These are phyloP conservation scores for Eurois occulta DNA, from an alignment of 2,888 invertebrate species.

Conservation along the genomic window DNA sequence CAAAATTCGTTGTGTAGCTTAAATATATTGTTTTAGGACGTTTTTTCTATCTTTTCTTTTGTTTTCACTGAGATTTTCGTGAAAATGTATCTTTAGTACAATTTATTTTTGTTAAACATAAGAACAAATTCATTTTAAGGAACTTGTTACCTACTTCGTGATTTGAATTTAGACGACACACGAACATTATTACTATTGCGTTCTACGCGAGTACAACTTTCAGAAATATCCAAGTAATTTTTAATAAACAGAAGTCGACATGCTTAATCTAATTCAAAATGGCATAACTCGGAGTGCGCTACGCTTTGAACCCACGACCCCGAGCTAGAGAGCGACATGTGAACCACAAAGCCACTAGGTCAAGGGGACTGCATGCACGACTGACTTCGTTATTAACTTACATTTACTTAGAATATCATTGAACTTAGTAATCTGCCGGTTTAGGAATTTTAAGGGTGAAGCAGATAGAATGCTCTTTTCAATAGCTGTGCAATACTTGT, in stretches of 20 bases:
- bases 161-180: not conserved
- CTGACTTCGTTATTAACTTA: slow-evolving; percentile 41
- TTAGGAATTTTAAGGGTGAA: slow-evolving; percentile 6
- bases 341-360: slow-evolving; percentile 58
- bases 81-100: not conserved
- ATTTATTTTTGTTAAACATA: not conserved
- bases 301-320: slow-evolving; percentile 59
- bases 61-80: not conserved
- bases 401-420: slow-evolving; percentile 30
- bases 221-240: not conserved
- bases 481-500: not conserved
- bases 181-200: not conserved
- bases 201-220: not conserved
- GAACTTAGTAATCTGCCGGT: slow-evolving; percentile 4
- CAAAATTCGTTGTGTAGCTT: slow-evolving; percentile 37
- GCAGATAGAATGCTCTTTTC: not conserved
- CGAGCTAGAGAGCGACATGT: slow-evolving; percentile 49
- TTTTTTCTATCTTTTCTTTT: slow-evolving; percentile 12
- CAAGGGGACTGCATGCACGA: slow-evolving; percentile 52
- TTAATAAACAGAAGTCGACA: not conserved
- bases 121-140: not conserved
- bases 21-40: slow-evolving; percentile 46
- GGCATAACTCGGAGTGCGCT: slow-evolving; percentile 17
- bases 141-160: not conserved
- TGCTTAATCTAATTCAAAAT: slow-evolving; percentile 27